phyloP scores from a whole-genome alignment of 2,113 vertebrate species.

The Monarcha castaneiventris region DNA sequence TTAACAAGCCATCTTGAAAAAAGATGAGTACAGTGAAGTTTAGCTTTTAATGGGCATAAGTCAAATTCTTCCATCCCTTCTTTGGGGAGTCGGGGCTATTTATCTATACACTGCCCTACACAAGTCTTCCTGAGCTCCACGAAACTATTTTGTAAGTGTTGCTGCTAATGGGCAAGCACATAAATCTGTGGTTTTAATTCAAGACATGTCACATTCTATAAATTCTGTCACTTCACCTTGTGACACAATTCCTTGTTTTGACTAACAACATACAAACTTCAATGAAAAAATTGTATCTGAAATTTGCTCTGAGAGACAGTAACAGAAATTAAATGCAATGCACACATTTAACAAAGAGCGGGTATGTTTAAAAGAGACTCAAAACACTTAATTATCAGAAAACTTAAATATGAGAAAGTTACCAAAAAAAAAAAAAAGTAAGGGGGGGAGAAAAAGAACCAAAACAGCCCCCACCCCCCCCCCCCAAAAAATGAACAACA shows the following conservation, averaged over 20 bases:
- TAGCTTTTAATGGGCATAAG: not conserved
- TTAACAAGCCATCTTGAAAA: not conserved
- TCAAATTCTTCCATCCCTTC: not conserved
- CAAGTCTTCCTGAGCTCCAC: not conserved
- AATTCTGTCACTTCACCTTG: not conserved
- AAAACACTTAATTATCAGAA: not conserved
- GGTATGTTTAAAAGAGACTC: not conserved
- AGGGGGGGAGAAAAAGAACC: accelerated
- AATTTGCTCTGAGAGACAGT: not conserved
- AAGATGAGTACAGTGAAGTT: not conserved
- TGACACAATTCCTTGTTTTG: not conserved
- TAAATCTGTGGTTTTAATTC: not conserved
- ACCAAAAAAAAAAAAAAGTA: accelerated
- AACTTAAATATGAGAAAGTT: not conserved
- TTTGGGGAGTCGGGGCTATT: accelerated
- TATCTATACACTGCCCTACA: not conserved
- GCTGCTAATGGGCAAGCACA: accelerated
- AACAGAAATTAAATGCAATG: not conserved
- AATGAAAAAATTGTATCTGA: not conserved
- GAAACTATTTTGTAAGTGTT: not conserved
- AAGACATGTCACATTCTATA: not conserved
- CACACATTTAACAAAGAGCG: not conserved
- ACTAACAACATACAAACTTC: not conserved
- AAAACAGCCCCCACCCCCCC: accelerated
- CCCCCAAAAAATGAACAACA: not conserved